Conservation (phyloP, 37 sponge, comb jelly and placozoan species). For the Oopsacas minuta region DNA sequence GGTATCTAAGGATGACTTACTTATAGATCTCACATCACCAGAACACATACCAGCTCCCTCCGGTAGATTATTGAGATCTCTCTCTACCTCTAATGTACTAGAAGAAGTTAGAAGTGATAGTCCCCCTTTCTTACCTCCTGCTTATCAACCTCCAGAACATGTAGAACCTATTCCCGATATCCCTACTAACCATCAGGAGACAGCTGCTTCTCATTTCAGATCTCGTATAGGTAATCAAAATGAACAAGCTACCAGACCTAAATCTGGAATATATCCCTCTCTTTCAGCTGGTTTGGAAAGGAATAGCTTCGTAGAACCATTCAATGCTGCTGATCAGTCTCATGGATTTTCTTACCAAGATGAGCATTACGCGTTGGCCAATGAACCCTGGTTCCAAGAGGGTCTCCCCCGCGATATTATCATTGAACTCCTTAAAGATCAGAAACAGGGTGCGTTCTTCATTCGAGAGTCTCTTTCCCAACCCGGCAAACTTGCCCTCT, state of each 20-base stretch:
- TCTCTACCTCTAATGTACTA: not conserved
- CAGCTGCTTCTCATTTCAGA: not conserved
- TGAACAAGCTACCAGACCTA: not conserved
- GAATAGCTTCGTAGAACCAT: not conserved
- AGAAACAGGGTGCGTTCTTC: not conserved
- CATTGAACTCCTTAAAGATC: not conserved
- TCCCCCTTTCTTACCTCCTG: too few species aligned
- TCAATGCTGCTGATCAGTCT: not conserved
- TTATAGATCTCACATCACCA: not conserved
- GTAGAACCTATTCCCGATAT: not conserved
- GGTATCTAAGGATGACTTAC: not conserved
- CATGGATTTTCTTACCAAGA: too few species aligned
- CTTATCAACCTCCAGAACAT: not conserved
- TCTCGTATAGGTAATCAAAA: not conserved
- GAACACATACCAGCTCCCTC: not conserved
- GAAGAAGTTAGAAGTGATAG: not conserved
- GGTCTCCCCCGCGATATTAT: constrained; percentile 1
- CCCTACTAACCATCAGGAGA: not conserved
- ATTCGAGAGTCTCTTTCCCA: not conserved
- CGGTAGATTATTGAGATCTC: not conserved
- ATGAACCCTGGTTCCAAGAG: not conserved
- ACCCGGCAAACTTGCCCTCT: not conserved
- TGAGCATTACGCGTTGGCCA: not conserved
- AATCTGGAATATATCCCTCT: not conserved
- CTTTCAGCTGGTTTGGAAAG: not conserved